phyloP scores from a whole-genome alignment of 2,113 vertebrate species.

The Catharus fuscescens region DNA sequence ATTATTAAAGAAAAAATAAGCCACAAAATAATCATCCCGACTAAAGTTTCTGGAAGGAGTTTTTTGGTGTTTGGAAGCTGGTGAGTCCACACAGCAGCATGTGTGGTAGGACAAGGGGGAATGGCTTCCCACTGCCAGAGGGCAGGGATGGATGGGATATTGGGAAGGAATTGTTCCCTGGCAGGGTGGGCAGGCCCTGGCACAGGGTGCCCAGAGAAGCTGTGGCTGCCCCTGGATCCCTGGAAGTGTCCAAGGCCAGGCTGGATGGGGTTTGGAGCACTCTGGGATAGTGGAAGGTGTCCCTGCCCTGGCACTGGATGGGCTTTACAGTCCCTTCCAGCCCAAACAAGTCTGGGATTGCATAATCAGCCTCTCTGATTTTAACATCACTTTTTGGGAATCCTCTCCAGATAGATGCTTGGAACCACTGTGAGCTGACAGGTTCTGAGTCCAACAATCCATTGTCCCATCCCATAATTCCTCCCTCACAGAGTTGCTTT shows the following conservation, averaged over 20 bases:
- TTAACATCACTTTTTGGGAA: accelerated
- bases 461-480: neutral
- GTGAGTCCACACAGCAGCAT: neutral
- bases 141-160: neutral
- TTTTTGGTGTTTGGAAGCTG: neutral
- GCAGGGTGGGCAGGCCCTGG: neutral
- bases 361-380: neutral
- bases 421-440: neutral
- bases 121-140: neutral
- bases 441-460: neutral
- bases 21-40: neutral
- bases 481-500: neutral
- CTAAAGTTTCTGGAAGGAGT: neutral
- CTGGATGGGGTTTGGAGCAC: neutral
- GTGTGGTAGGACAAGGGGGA: accelerated
- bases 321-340: neutral
- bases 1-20: neutral
- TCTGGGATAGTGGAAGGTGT: neutral
- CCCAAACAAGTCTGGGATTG: too few species aligned
- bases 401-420: neutral
- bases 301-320: neutral
- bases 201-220: neutral
- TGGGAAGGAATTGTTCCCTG: neutral
- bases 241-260: neutral
- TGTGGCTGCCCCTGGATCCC: neutral